These are phyloP conservation scores for Cyclophora punctaria DNA, from an alignment of 2,888 invertebrate species.

Conservation along the genomic window DNA sequence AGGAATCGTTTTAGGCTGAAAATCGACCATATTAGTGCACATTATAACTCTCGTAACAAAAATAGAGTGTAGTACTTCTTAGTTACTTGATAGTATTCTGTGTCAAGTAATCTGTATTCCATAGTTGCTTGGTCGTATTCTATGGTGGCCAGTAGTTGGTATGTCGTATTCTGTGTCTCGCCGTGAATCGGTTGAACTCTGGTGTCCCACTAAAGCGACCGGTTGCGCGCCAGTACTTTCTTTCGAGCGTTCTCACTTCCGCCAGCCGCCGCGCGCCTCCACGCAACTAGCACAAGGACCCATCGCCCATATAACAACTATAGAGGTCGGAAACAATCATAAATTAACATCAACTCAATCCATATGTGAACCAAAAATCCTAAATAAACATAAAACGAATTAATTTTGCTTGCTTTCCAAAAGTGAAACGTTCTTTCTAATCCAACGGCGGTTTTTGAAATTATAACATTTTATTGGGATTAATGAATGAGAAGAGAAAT, in stretches of 20 bases:
- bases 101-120: no score
- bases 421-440: slow-evolving; percentile 18
- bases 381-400: slow-evolving; percentile 11
- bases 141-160: no score
- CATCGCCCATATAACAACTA: slow-evolving; percentile 32
- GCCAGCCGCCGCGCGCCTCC: slow-evolving; percentile 58
- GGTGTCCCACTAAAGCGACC: slow-evolving; percentile 65
- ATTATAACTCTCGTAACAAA: no score
- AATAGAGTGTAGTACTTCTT: no score
- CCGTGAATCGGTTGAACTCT: slow-evolving; percentile 24
- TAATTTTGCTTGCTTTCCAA: slow-evolving; percentile 22
- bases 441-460: slow-evolving; percentile 6
- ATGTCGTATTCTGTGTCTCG: no score
- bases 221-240: slow-evolving; percentile 64
- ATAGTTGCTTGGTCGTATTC: no score
- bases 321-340: slow-evolving; percentile 15
- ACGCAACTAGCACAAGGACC: slow-evolving; percentile 61
- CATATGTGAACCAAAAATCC: slow-evolving; percentile 2
- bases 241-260: slow-evolving; percentile 68
- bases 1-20: no score
- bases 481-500: slow-evolving; percentile 13
- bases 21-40: no score
- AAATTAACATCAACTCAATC: slow-evolving; percentile 9
- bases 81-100: no score
- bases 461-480: slow-evolving; percentile 10